Conservation (phyloP, 1,140 invertebrate genomes). For the Rhysida immarginata region DNA sequence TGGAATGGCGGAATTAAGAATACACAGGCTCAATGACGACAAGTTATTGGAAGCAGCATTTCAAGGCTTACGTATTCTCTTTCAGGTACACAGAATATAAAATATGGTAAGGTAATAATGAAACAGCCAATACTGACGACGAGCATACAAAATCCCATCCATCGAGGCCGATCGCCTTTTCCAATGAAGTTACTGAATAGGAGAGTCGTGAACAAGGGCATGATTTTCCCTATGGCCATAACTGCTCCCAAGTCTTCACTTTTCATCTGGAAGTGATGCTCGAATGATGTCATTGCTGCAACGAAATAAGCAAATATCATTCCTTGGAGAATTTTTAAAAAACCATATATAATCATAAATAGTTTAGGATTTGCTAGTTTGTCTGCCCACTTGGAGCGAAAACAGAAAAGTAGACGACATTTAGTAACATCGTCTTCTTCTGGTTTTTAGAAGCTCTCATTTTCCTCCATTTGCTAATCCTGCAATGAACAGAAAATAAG, state of each 20-base stretch:
- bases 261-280: constrained; percentile 17
- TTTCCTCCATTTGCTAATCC: too few species aligned
- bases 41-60: too few species aligned
- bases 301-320: constrained; percentile 16
- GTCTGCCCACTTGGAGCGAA: not conserved
- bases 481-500: too few species aligned
- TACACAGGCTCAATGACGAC: too few species aligned
- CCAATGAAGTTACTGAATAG: constrained; percentile 14
- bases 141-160: constrained; percentile 13
- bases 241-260: constrained; percentile 14
- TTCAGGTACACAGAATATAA: too few species aligned
- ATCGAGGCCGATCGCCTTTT: constrained; percentile 15
- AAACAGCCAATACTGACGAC: not conserved
- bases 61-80: too few species aligned
- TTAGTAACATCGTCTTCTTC: not conserved
- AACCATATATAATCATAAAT: not conserved
- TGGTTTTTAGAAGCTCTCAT: too few species aligned
- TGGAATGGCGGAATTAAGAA: too few species aligned
- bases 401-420: not conserved
- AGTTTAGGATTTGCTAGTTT: not conserved
- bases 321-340: constrained; percentile 6
- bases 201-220: constrained; percentile 14
- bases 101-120: not conserved
- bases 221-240: constrained; percentile 15
- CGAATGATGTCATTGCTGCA: constrained; percentile 15